These are phyloP conservation scores for Augochlora pura DNA, from an alignment of 1,140 invertebrate species.

Conservation along the genomic window DNA sequence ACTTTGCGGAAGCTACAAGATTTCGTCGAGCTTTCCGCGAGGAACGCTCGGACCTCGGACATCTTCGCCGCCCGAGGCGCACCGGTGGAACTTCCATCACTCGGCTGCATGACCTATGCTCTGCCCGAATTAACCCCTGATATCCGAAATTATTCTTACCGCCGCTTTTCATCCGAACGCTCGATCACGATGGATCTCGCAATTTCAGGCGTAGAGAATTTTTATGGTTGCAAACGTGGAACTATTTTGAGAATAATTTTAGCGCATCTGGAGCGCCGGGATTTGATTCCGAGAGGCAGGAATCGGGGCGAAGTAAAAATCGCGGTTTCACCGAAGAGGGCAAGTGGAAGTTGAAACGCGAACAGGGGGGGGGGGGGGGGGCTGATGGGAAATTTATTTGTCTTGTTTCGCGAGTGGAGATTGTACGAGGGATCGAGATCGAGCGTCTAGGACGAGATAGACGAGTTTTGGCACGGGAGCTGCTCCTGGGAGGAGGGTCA, in stretches of 20 bases:
- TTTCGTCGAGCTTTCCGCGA: constrained; percentile 12
- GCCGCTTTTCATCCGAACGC: background rate
- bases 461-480: constrained; percentile 22
- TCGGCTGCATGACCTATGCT: no score
- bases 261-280: no score
- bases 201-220: no score
- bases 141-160: no score
- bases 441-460: constrained; percentile 5
- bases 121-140: no score
- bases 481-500: constrained; percentile 30
- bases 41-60: background rate
- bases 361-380: no score
- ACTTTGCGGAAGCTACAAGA: constrained; percentile 37
- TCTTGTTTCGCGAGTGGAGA: background rate
- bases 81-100: background rate
- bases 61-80: background rate
- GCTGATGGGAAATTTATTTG: background rate
- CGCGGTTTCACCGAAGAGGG: background rate
- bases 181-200: no score
- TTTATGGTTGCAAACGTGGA: no score
- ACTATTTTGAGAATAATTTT: no score
- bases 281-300: no score
- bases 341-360: background rate
- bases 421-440: background rate
- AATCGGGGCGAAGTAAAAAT: background rate